Conservation (phyloP, 92 coral and sea anemone genomes). For the Porites divaricata region DNA sequence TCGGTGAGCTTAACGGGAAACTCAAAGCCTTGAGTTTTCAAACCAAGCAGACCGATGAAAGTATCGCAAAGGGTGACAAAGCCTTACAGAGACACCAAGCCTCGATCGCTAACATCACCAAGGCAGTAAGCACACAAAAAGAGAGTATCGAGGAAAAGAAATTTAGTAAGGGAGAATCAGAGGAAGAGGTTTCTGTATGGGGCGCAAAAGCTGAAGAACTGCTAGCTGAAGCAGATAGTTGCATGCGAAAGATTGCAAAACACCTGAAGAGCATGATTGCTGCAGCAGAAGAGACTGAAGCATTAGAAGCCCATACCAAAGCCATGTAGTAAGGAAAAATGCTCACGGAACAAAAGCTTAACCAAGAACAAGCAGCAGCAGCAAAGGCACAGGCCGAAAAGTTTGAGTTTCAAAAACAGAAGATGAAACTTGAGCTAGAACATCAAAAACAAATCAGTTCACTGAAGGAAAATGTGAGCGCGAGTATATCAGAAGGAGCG, state of each 20-base stretch:
- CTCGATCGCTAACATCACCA: slow-evolving; percentile 9
- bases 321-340: no score
- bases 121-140: neutral
- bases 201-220: no score
- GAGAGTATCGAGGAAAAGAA: slow-evolving; percentile 37
- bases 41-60: slow-evolving; percentile 9
- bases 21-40: slow-evolving; percentile 13
- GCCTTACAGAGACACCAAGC: slow-evolving; percentile 19
- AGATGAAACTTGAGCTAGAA: slow-evolving; percentile 26
- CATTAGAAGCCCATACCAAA: no score
- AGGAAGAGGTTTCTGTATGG: neutral
- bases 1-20: slow-evolving; percentile 13
- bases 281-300: no score
- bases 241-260: no score
- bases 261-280: no score
- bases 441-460: no score
- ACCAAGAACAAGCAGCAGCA: neutral
- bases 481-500: no score
- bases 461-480: no score
- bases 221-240: no score
- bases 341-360: no score
- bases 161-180: slow-evolving; percentile 33
- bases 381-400: neutral
- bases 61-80: neutral
- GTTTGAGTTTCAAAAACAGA: slow-evolving; percentile 1